Evolutionary conservation across 2,888 invertebrate species (phyloP).

Genomic region (Dinocampus coccinellae): DNA sequence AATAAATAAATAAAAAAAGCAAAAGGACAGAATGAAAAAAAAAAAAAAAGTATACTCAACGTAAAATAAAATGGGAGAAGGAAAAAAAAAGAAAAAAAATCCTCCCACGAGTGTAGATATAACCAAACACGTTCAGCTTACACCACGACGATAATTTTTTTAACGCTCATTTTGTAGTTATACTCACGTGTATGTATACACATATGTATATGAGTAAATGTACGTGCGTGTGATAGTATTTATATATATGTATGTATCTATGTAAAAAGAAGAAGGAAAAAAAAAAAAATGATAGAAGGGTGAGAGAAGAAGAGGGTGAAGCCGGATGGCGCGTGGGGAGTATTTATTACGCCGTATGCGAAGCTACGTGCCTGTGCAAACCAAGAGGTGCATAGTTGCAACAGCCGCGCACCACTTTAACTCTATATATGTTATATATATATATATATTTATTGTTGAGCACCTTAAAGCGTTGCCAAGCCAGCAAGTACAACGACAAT

Average conservation of each 20-base stretch:
- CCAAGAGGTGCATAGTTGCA: slow-evolving; percentile 16
- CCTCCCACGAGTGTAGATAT: not conserved
- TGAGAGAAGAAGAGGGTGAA: not conserved
- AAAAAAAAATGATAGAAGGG: not conserved
- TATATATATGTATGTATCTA: too few relatives aligned
- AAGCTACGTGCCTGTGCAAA: slow-evolving; percentile 22
- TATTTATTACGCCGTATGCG: slow-evolving; percentile 28
- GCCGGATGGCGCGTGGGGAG: not conserved
- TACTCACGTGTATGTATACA: slow-evolving; percentile 3
- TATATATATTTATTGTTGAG: not conserved
- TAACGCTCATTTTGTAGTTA: slow-evolving; percentile 21
- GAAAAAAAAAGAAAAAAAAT: not conserved
- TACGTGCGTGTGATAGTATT: too few relatives aligned
- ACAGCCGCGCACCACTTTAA: not conserved
- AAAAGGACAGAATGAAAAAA: not conserved
- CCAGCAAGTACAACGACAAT: too few relatives aligned
- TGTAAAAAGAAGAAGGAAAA: too few relatives aligned
- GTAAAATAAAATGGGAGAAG: slow-evolving; percentile 1
- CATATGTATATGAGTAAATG: not conserved
- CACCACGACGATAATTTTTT: slow-evolving; percentile 20
- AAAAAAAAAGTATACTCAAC: not conserved
- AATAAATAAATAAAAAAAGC: too few relatives aligned
- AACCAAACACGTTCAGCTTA: slow-evolving; percentile 5
- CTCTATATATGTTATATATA: not conserved
- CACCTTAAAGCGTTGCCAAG: not conserved